phyloP scores from a whole-genome alignment of 1,140 invertebrate genomes.

The Battus philenor region DNA sequence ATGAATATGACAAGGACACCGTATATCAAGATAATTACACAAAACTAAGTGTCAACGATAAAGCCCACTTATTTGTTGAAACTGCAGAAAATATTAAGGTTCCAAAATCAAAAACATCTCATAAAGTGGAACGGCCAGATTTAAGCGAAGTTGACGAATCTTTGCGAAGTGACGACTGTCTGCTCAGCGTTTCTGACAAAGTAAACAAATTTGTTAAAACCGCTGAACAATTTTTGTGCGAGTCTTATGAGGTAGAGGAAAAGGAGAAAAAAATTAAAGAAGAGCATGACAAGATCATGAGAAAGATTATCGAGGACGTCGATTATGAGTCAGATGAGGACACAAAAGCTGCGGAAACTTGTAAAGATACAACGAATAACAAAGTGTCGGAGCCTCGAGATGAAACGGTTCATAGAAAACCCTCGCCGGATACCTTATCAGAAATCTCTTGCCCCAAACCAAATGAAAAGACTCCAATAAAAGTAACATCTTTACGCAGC shows the following conservation, averaged over 20 bases:
- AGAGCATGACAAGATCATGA: slow-evolving; percentile 62
- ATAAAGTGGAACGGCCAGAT: slow-evolving; percentile 70
- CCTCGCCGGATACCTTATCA: slow-evolving; percentile 35
- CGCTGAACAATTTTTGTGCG: slow-evolving; percentile 72
- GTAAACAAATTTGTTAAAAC: slow-evolving; percentile 78
- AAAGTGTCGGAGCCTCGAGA: slow-evolving; percentile 7
- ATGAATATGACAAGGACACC: slow-evolving; percentile 68
- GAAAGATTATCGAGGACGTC: slow-evolving; percentile 40
- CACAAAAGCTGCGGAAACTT: not conserved
- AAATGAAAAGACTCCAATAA: slow-evolving; percentile 39
- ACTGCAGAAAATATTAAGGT: slow-evolving; percentile 78
- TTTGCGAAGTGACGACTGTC: slow-evolving; percentile 75
- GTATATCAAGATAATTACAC: slow-evolving; percentile 79
- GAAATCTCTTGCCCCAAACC: slow-evolving; percentile 31
- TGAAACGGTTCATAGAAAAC: slow-evolving; percentile 10
- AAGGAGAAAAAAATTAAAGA: slow-evolving; percentile 68
- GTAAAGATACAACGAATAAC: no score
- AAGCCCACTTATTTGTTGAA: slow-evolving; percentile 79
- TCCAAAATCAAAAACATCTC: slow-evolving; percentile 54
- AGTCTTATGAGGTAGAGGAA: slow-evolving; percentile 51
- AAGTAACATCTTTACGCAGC: slow-evolving; percentile 71
- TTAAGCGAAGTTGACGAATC: slow-evolving; percentile 76
- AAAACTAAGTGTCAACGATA: slow-evolving; percentile 80
- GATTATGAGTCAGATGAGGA: slow-evolving; percentile 28
- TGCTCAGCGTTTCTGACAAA: slow-evolving; percentile 78